A percentile compares a stretch with the other conserved stretches of the same genome.
phyloP scores from a whole-genome alignment of 2,113 vertebrate genomes.

The Sorex araneus region DNA sequence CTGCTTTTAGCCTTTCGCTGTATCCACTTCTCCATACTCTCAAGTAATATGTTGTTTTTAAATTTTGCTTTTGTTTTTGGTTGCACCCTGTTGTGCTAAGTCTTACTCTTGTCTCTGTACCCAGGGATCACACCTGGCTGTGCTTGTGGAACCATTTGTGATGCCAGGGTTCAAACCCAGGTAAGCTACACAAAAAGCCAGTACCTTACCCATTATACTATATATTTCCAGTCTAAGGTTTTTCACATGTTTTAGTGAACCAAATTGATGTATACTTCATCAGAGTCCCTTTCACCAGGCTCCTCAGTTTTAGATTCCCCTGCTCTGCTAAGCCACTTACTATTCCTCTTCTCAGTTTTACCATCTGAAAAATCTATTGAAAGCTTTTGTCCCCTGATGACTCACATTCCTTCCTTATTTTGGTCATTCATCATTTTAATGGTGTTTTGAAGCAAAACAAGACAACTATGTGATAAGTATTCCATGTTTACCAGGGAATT shows the following conservation, averaged over 20 bases:
- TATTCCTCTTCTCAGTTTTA: background rate
- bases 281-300: background rate
- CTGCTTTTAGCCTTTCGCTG: background rate
- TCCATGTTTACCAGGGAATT: background rate
- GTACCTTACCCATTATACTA: no score
- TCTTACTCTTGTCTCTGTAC: no score
- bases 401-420: constrained; percentile 10
- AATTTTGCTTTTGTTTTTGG: no score
- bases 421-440: constrained; percentile 43
- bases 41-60: no score
- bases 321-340: background rate
- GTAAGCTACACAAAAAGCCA: no score
- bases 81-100: no score
- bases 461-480: background rate
- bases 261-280: background rate
- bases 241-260: background rate
- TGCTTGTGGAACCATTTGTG: no score
- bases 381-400: constrained; percentile 5
- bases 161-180: no score
- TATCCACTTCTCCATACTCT: background rate
- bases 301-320: background rate
- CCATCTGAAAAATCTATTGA: background rate
- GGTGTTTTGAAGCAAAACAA: constrained; percentile 26
- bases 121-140: no score
- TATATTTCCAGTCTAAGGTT: no score